phyloP scores from a whole-genome alignment of 2,113 vertebrate species.

The Peromyscus polionotus region DNA sequence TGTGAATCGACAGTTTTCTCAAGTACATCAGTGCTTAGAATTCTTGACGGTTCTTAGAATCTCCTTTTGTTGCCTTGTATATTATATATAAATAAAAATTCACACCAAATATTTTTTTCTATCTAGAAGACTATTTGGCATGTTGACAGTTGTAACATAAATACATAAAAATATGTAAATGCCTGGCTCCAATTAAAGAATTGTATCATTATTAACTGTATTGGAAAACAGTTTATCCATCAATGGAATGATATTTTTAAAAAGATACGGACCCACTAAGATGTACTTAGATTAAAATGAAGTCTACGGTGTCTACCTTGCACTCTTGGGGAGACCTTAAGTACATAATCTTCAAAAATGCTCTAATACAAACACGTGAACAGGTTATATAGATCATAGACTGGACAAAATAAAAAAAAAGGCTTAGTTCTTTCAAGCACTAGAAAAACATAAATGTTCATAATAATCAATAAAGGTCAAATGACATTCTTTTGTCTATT shows the following conservation, averaged over 20 bases:
- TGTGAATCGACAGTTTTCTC: background rate
- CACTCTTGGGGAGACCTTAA: background rate
- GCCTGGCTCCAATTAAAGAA: conserved; percentile 63
- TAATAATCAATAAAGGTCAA: conserved; percentile 60
- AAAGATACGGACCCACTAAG: background rate
- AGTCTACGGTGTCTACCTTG: background rate
- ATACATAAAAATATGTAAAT: conserved; percentile 59
- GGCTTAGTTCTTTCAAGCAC: conserved; percentile 30
- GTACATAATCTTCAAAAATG: background rate
- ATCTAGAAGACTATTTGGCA: conserved; percentile 42
- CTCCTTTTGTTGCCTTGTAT: conserved; percentile 25
- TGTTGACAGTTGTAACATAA: conserved; percentile 61
- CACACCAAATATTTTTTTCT: conserved; percentile 71
- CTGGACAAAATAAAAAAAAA: conserved; percentile 53
- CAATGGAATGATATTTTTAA: background rate
- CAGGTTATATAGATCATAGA: background rate
- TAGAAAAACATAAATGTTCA: conserved; percentile 52
- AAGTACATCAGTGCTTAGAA: conserved; percentile 42
- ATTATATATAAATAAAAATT: conserved; percentile 52
- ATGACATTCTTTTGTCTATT: conserved; percentile 18
- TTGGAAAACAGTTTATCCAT: conserved; percentile 63
- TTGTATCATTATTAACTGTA: conserved; percentile 55
- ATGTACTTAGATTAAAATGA: conserved; percentile 49
- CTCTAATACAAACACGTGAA: conserved; percentile 29
- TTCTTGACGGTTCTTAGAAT: conserved; percentile 1